Percentiles rank a stretch among this genome's conserved stretches.
phyloP scores from a whole-genome alignment of 2,113 vertebrate species.

The Nyctibius bracteatus region DNA sequence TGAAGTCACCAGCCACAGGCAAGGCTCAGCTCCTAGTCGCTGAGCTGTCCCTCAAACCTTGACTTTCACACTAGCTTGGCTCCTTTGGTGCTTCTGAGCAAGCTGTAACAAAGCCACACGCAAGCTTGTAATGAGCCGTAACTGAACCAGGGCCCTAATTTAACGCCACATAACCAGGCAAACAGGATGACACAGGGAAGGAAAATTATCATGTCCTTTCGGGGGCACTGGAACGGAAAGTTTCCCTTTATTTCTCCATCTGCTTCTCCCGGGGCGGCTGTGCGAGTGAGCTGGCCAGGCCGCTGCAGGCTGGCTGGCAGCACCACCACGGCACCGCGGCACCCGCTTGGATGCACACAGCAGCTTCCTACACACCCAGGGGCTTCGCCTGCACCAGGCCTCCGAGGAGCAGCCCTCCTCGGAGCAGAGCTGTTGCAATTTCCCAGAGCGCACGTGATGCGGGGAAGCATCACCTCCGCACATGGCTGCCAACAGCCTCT shows the following conservation, averaged over 20 bases:
- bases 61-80: neutral
- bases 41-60: neutral
- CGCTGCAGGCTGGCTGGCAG: rapidly evolving
- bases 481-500: rapidly evolving
- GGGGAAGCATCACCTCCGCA: rapidly evolving
- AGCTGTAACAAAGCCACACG: neutral
- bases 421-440: neutral
- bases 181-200: conserved; percentile 4
- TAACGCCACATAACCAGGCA: conserved; percentile 44
- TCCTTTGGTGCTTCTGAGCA: neutral
- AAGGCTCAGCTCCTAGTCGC: neutral
- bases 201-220: conserved; percentile 29
- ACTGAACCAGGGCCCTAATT: conserved; percentile 36
- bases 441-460: rapidly evolving
- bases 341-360: neutral
- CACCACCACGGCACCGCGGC: neutral
- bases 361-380: neutral
- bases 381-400: neutral
- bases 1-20: neutral
- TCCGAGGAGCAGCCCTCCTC: neutral
- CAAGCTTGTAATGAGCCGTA: neutral
- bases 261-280: neutral
- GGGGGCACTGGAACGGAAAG: conserved; percentile 6
- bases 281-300: neutral
- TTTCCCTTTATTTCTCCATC: neutral